Evolutionary conservation across 2,113 vertebrate species (phyloP).

Genomic region (Murina feae): DNA sequence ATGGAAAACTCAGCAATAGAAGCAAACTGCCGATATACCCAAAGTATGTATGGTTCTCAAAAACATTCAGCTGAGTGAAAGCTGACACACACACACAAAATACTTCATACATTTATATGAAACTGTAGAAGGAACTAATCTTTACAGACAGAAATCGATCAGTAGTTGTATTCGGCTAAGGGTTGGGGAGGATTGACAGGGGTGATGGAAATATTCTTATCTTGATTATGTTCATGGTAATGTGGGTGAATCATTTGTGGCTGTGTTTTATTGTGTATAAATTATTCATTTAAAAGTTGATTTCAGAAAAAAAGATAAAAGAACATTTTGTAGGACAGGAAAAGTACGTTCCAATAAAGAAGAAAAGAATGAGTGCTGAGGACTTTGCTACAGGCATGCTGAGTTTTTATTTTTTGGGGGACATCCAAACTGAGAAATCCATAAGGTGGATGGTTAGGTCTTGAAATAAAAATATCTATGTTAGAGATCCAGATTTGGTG

Average conservation of each 20-base stretch:
- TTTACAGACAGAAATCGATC: background rate
- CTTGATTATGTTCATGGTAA: background rate
- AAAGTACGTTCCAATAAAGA: background rate
- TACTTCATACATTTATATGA: background rate
- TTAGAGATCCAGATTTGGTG: background rate
- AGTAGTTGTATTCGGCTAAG: background rate
- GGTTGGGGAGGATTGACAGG: background rate
- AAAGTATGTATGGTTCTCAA: background rate
- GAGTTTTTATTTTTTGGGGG: background rate
- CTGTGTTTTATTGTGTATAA: background rate
- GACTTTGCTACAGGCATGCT: background rate
- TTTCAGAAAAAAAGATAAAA: background rate
- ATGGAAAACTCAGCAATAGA: background rate
- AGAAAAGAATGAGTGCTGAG: background rate
- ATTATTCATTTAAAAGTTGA: constrained; percentile 5
- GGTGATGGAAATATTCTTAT: background rate
- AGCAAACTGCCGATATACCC: background rate
- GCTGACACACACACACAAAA: background rate
- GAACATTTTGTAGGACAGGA: background rate
- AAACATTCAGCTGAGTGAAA: background rate
- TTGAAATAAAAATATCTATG: background rate
- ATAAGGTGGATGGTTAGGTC: background rate
- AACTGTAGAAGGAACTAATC: background rate
- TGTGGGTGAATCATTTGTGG: background rate
- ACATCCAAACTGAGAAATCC: background rate